Evolutionary conservation across 2,113 vertebrate genomes (phyloP).

Genomic region (Catharus minimus): DNA sequence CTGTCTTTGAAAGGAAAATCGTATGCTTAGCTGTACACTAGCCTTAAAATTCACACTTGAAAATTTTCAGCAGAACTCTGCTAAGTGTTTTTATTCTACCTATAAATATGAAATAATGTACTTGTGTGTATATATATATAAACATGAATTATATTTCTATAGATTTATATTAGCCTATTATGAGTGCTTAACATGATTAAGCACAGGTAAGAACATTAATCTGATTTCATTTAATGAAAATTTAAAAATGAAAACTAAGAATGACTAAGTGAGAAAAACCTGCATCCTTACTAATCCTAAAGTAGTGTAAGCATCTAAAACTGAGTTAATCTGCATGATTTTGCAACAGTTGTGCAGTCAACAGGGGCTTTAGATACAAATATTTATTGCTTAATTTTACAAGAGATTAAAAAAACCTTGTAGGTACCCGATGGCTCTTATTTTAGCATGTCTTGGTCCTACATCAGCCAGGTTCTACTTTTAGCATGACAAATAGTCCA

Average conservation of each 20-base stretch:
- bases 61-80: neutral
- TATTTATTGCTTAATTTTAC: neutral
- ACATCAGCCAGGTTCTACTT: neutral
- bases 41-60: neutral
- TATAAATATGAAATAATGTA: neutral
- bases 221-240: neutral
- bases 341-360: neutral
- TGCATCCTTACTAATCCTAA: neutral
- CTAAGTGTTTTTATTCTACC: neutral
- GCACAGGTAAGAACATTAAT: neutral
- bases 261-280: neutral
- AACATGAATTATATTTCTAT: neutral
- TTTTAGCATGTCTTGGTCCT: neutral
- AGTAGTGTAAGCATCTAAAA: neutral
- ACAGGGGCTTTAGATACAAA: neutral
- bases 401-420: neutral
- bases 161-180: neutral
- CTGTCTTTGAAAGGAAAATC: neutral
- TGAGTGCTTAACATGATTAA: neutral
- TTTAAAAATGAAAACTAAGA: neutral
- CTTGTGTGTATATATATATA: neutral
- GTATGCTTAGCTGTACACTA: neutral
- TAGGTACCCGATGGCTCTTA: neutral
- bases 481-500: neutral
- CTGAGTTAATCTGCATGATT: neutral